Percentiles rank a stretch among this genome's conserved stretches.
Conservation (phyloP, 2,888 invertebrate species). For the Endomychus coccineus region DNA sequence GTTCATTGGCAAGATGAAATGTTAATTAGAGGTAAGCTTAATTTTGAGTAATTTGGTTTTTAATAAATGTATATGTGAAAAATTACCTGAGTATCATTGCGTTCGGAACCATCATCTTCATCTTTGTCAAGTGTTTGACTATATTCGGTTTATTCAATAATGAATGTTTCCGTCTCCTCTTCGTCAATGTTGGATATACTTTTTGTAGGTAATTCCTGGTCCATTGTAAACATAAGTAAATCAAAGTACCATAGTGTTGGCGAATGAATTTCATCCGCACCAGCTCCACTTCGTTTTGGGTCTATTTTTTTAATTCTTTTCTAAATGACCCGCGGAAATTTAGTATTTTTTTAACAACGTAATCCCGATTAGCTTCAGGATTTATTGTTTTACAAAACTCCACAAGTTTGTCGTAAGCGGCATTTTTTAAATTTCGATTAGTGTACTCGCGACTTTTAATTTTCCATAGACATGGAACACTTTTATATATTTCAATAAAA, state of each 20-base stretch:
- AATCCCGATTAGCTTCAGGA: constrained; percentile 5
- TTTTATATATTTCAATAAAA: too few species aligned
- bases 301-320: constrained; percentile 14
- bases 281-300: constrained; percentile 9
- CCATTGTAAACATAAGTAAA: constrained; percentile 23
- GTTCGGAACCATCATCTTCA: too few species aligned
- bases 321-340: constrained; percentile 15
- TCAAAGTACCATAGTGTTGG: constrained; percentile 16
- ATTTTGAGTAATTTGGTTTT: too few species aligned
- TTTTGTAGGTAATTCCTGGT: constrained; percentile 11
- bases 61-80: too few species aligned
- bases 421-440: constrained; percentile 3
- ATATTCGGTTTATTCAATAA: neutral
- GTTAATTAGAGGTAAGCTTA: constrained; percentile 7
- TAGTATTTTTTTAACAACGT: constrained; percentile 13
- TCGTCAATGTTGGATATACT: constrained; percentile 9
- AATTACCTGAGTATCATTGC: too few species aligned
- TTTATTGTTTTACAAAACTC: constrained; percentile 1
- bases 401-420: too few species aligned
- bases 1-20: constrained; percentile 9
- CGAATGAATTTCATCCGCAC: constrained; percentile 12
- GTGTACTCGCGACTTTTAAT: neutral
- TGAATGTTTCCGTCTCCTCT: constrained; percentile 2
- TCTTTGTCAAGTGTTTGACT: too few species aligned
- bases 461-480: constrained; percentile 8